These are phyloP conservation scores for Atractosteus spatula DNA, from an alignment of 2,113 vertebrate species.

Conservation along the genomic window DNA sequence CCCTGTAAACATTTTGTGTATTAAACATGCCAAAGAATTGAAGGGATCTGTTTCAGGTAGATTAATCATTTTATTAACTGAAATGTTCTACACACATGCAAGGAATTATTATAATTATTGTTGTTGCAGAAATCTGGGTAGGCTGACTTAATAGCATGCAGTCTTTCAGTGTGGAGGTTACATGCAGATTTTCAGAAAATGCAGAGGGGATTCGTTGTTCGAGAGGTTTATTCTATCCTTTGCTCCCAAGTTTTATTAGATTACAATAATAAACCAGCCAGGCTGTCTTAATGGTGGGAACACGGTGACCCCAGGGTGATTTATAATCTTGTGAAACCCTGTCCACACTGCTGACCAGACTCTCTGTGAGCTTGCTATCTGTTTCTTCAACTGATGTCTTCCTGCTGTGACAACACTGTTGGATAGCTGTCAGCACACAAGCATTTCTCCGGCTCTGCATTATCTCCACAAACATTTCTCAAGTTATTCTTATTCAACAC, in stretches of 20 bases:
- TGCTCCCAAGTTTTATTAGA: slow-evolving; percentile 87
- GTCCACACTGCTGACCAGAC: slow-evolving; percentile 78
- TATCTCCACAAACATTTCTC: slow-evolving; percentile 68
- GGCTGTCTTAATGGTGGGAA: slow-evolving; percentile 84
- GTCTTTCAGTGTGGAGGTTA: slow-evolving; percentile 76
- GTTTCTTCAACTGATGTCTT: slow-evolving; percentile 93
- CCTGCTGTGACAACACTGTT: slow-evolving; percentile 93
- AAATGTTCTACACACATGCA: slow-evolving; percentile 32
- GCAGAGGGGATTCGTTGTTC: slow-evolving; percentile 40
- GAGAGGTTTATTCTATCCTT: slow-evolving; percentile 74
- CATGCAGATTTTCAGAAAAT: slow-evolving; percentile 70
- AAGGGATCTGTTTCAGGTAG: no score
- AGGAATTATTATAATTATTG: slow-evolving; percentile 40
- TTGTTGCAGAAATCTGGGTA: no score
- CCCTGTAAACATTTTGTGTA: no score
- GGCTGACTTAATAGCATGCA: no score
- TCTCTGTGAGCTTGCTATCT: slow-evolving; percentile 76
- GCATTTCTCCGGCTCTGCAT: slow-evolving; percentile 72
- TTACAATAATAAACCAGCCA: slow-evolving; percentile 75
- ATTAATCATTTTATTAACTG: no score
- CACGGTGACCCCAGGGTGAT: slow-evolving; percentile 82
- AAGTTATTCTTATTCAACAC: slow-evolving; percentile 56
- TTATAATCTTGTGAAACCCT: slow-evolving; percentile 91
- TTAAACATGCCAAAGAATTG: no score
- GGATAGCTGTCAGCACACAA: slow-evolving; percentile 86